Conservation (phyloP, 2,113 vertebrate species). For the Notothenia coriiceps region DNA sequence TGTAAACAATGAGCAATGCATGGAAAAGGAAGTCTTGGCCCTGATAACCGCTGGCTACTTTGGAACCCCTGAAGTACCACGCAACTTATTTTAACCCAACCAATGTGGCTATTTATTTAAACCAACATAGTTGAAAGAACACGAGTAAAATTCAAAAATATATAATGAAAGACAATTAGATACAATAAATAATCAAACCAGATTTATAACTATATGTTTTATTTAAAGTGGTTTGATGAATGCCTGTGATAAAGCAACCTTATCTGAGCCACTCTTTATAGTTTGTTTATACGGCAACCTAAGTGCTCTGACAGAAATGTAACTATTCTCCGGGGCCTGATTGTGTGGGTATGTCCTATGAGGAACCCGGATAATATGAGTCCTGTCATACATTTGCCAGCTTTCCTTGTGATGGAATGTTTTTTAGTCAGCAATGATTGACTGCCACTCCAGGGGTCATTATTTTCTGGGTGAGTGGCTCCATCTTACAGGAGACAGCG, state of each 20-base stretch:
- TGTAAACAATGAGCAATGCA: too few species aligned
- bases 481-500: constrained; percentile 54
- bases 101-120: background rate
- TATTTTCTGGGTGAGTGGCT: constrained; percentile 69
- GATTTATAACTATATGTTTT: constrained; percentile 12
- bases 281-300: constrained; percentile 1
- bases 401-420: constrained; percentile 36
- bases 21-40: too few species aligned
- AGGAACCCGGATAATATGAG: constrained; percentile 50
- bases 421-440: constrained; percentile 53
- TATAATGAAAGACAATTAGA: background rate
- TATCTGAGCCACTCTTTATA: constrained; percentile 12
- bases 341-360: constrained; percentile 33
- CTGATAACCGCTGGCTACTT: too few species aligned
- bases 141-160: background rate
- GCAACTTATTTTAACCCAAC: too few species aligned
- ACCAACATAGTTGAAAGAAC: background rate
- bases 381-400: constrained; percentile 51
- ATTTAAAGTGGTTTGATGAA: constrained; percentile 4
- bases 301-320: constrained; percentile 26
- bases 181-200: background rate
- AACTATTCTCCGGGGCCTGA: constrained; percentile 10
- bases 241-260: background rate
- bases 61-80: too few species aligned
- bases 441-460: constrained; percentile 59